Conservation (phyloP, 2,797 vertebrate genomes). For the Acipenser transmontanus region DNA sequence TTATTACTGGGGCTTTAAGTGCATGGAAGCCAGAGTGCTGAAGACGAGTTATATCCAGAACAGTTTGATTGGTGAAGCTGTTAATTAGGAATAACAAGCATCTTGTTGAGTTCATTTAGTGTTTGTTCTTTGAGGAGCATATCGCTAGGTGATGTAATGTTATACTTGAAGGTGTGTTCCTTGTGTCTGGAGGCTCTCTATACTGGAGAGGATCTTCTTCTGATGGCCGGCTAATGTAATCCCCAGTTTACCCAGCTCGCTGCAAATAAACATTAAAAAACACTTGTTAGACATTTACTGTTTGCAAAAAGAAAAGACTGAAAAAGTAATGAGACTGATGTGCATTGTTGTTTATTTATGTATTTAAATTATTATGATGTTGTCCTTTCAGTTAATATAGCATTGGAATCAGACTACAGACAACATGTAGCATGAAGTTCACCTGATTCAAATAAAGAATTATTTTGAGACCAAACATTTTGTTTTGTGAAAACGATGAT, state of each 20-base stretch:
- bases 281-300: too few relatives aligned
- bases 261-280: slow-evolving; percentile 35
- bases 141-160: slow-evolving; percentile 64
- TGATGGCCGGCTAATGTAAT: slow-evolving; percentile 84
- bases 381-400: too few relatives aligned
- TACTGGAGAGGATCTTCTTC: slow-evolving; percentile 88
- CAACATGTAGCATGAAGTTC: too few relatives aligned
- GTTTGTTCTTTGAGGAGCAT: slow-evolving; percentile 25
- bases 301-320: too few relatives aligned
- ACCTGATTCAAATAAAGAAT: too few relatives aligned
- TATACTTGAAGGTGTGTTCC: slow-evolving; percentile 82
- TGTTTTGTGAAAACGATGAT: too few relatives aligned
- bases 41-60: slow-evolving; percentile 24
- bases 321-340: too few relatives aligned
- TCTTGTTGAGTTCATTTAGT: slow-evolving; percentile 31
- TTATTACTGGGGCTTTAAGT: slow-evolving; percentile 12
- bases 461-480: too few relatives aligned
- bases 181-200: slow-evolving; percentile 82
- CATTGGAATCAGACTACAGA: too few relatives aligned
- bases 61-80: slow-evolving; percentile 31
- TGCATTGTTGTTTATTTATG: too few relatives aligned
- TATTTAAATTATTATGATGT: too few relatives aligned
- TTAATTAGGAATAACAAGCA: slow-evolving; percentile 20
- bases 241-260: slow-evolving; percentile 84
- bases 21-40: slow-evolving; percentile 22